Conservation (phyloP, 2,113 vertebrate genomes). For the Nerophis lumbriciformis region DNA sequence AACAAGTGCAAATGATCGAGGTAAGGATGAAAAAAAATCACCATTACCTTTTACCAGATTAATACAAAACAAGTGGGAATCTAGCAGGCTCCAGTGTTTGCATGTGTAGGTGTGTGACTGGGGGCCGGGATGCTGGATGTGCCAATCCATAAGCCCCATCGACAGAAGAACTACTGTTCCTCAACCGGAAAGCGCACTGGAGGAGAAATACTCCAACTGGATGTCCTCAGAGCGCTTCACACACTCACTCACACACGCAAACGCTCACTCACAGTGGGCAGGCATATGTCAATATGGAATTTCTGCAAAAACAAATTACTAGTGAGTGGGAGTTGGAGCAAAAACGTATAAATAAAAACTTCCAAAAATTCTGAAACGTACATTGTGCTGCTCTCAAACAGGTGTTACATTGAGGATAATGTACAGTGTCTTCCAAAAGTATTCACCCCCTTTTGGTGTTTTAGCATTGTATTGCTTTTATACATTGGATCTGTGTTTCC, state of each 20-base stretch:
- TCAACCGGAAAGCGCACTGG: constrained; percentile 62
- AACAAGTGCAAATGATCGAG: no score
- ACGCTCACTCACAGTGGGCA: constrained; percentile 10
- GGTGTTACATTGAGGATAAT: background rate
- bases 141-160: constrained; percentile 64
- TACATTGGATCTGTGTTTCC: no score
- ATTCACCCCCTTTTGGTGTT: no score
- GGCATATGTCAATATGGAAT: constrained; percentile 30
- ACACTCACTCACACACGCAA: constrained; percentile 23
- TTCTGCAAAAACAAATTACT: constrained; percentile 18
- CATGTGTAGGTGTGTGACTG: constrained; percentile 45
- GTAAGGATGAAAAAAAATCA: background rate
- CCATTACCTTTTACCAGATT: constrained; percentile 20
- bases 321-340: constrained; percentile 4
- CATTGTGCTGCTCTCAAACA: background rate
- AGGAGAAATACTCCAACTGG: constrained; percentile 58
- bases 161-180: constrained; percentile 59
- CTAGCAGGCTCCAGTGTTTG: constrained; percentile 33
- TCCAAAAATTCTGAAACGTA: background rate
- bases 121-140: constrained; percentile 39
- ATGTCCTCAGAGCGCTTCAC: constrained; percentile 74
- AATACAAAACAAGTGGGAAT: constrained; percentile 20
- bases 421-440: background rate
- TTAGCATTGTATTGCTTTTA: no score
- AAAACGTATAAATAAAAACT: background rate